Evolutionary conservation across 2,888 invertebrate genomes (phyloP), one percentile per base, ranked within the genome.

Genomic region (Acanthosoma haemorrhoidale): DNA sequence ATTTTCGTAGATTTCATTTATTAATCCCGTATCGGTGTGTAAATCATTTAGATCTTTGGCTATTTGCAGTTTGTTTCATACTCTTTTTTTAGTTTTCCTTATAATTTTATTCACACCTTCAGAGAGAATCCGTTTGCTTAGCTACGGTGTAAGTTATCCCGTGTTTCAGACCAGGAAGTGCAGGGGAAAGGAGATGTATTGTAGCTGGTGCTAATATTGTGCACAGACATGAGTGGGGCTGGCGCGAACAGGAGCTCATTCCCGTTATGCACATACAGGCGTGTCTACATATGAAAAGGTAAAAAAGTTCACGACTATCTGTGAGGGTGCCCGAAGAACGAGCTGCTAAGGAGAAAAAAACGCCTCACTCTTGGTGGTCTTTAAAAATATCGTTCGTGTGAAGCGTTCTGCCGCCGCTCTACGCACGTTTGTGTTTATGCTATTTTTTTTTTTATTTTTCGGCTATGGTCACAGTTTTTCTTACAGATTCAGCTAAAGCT

Each of bases 271-370:
- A 51, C 29, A 51, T 25, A 25, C 51, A n/a, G n/a, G n/a, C n/a
- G n/a, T 51, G 51, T 51, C 51, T 51, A 21, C 51, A 51, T 51
- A 51, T 51, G 51, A 51, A 51, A n/a, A n/a, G n/a, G n/a, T n/a
- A n/a, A n/a, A n/a, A 51, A 51, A 51, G 29, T 29, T 51, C 51
- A 51, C 25, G 51, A 51, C 25, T 51, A 51, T 51, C 51, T 51
- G 51, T 51, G 51, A 4, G 25, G 51, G 29, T 25, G 51, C 25
- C 21, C 13, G 25, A 51, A 25, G 21, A 51, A 51, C 25, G 29
- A 51, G 25, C 3, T 21, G 25, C 5, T 13, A 5, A n/a, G 29
- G 5, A 41, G 9, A 51, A 51, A 51, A 51, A 51, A 51, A 13
- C 25, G 25, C 51, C n/a, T n/a, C 25, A 25, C 51, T 51, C 51